Base-by-base conservation (phyloP, 2,113 vertebrate species). In the Desmodus rotundus region DNA sequence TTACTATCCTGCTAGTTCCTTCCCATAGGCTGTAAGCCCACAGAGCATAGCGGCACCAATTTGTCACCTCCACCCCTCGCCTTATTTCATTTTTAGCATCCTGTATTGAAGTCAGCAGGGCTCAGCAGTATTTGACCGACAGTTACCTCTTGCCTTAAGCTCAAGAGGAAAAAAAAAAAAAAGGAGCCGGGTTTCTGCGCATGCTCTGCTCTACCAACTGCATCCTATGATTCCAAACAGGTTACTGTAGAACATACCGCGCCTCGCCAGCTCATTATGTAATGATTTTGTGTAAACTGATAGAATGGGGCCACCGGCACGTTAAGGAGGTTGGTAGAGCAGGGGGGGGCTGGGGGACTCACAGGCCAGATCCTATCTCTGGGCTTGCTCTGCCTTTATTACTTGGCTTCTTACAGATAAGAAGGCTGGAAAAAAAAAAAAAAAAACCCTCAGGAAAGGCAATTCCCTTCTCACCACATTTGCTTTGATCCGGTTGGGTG, bases 81-180 rank as follows among this genome's bases (percentile, higher is more conserved):
- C 85, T 87, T 54, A 88, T 87, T 93, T 96, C 97, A 97, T 98
- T 97, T 98, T 97, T 97, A 97, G 97, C 98, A 98, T 96, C 97
- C 96, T 97, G 93, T 95, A 36, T 97, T 96, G 97, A 95, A 98
- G 97, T 97, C 97, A 93, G 97, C 97, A 93, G 94, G 81, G 95
- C 96, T 93, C 90, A 68, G 96, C 87, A 80, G 78, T 84, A 72
- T 97, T 98, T 99, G 99, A 98, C 99, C 98, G 98, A 98, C 96
- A 98, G 99, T 99, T 98, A 99, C 99, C 99, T 98, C 98, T 77
- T 90, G 77, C 97, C 96, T 97, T 97, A 95, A 93, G 98, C 98
- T 91, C 43, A 91, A 45, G 70, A 58, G 43, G 8, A 87, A 82
- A 76, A 43, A 87, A 82, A 76, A 90, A 80, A 98, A 98, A 20